Base-by-base conservation (phyloP, 1,140 invertebrate species). In the Tenebrio molitor region DNA sequence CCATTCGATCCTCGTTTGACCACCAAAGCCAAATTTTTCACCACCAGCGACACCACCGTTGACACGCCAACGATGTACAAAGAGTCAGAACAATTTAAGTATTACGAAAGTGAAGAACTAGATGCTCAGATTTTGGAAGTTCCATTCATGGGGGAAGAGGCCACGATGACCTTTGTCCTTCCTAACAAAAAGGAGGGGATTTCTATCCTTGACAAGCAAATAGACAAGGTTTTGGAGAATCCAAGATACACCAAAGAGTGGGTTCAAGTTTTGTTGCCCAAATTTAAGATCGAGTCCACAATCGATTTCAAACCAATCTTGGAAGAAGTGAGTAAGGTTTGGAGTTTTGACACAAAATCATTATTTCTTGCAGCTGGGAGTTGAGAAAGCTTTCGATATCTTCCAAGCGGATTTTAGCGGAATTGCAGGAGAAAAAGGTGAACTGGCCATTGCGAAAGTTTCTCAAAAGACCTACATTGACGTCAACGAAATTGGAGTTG, bases 401-500 rank as follows among this genome's bases (percentile, higher is more conserved):
- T 1, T 2, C 5, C n/a, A n/a, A 12, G 36, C 36, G 5, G 36
- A 39, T 39, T 39, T 39, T 2, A 39, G 36, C n/a, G 36, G 36
- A 12, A 88, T 91, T n/a, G n/a, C 12, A 69, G 82, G 1, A 78
- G 63, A 6, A 23, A 41, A 15, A 16, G n/a, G n/a, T n/a, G n/a
- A 34, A 39, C 62, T 72, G 19, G 72, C 66, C 36, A 50, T 79
- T 8, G 53, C 63, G 15, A 69, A 79, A 16, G 76, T 77, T 0
- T 83, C 88, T 1, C 91, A 92, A 77, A 91, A 92, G 79, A 84
- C 87, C 7, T 88, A 87, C 72, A 87, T 93, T 63, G 87, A 91
- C 75, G 87, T 92, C 1, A 87, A 89, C 74, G 91, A 92, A 82
- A 82, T 89, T 80, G 91, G 91, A n/a, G 88, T 86, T 2, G 89